Percentiles rank a stretch among this genome's conserved stretches.
These are phyloP conservation scores for Petrophora chlorosata DNA, from an alignment of 2,888 invertebrate genomes.

Conservation along the genomic window DNA sequence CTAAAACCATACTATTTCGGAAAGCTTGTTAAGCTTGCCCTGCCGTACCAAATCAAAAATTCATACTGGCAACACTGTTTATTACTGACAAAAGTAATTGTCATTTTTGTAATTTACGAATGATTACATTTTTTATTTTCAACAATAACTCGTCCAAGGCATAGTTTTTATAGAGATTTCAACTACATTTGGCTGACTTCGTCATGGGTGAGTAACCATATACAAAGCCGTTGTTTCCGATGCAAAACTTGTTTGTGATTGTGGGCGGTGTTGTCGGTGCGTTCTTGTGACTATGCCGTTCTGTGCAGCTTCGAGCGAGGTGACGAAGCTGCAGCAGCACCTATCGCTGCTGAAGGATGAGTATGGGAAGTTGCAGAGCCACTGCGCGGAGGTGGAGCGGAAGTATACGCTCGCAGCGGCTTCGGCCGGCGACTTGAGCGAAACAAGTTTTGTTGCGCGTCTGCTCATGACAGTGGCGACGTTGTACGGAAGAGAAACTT, in stretches of 20 bases:
- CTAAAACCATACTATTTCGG: too few species aligned
- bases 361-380: constrained; percentile 93
- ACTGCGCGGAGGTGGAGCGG: constrained; percentile 91
- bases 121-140: constrained; percentile 46
- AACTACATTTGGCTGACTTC: constrained; percentile 43
- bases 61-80: too few species aligned
- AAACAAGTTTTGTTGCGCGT: constrained; percentile 93
- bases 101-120: constrained; percentile 49
- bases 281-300: constrained; percentile 54
- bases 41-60: too few species aligned
- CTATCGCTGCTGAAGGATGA: constrained; percentile 93
- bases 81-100: too few species aligned
- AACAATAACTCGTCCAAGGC: constrained; percentile 44
- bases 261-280: constrained; percentile 69
- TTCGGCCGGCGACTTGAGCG: constrained; percentile 84
- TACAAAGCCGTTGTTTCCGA: constrained; percentile 39
- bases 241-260: constrained; percentile 49
- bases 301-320: constrained; percentile 83
- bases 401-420: constrained; percentile 92
- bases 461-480: constrained; percentile 91
- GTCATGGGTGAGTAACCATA: constrained; percentile 72
- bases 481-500: constrained; percentile 91
- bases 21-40: too few species aligned
- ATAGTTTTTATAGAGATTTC: constrained; percentile 43
- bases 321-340: constrained; percentile 91